These are phyloP conservation scores for Panzeria rudis DNA, from an alignment of 2,888 invertebrate species.

Conservation along the genomic window DNA sequence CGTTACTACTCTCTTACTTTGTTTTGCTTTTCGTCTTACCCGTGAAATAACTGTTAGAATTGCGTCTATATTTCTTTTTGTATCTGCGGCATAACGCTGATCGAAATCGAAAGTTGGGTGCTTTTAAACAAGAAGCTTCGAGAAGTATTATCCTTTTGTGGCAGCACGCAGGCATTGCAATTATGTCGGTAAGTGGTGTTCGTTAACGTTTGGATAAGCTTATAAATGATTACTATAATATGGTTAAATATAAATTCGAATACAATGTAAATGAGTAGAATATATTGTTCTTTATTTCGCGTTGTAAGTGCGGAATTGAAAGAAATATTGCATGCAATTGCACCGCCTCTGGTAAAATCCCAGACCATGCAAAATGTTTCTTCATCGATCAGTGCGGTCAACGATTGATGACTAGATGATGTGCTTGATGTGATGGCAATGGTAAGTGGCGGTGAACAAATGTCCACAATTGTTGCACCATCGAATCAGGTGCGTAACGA, in stretches of 20 bases:
- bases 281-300: background rate
- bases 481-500: background rate
- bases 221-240: no score
- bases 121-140: background rate
- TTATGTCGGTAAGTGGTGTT: no score
- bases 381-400: slow-evolving; percentile 5
- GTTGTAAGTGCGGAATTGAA: background rate
- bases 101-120: slow-evolving; percentile 4
- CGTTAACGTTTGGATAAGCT: no score
- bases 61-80: no score
- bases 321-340: background rate
- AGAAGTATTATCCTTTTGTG: no score
- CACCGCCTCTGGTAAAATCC: background rate
- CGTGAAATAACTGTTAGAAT: no score
- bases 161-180: no score
- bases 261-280: no score
- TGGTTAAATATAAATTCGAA: no score
- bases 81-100: background rate
- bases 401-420: slow-evolving; percentile 5
- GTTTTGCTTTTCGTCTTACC: no score
- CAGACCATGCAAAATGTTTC: no score
- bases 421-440: background rate
- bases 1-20: no score
- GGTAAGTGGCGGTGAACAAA: background rate
- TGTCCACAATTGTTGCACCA: background rate